phyloP scores from a whole-genome alignment of 1,140 invertebrate genomes.

The Physella acuta region DNA sequence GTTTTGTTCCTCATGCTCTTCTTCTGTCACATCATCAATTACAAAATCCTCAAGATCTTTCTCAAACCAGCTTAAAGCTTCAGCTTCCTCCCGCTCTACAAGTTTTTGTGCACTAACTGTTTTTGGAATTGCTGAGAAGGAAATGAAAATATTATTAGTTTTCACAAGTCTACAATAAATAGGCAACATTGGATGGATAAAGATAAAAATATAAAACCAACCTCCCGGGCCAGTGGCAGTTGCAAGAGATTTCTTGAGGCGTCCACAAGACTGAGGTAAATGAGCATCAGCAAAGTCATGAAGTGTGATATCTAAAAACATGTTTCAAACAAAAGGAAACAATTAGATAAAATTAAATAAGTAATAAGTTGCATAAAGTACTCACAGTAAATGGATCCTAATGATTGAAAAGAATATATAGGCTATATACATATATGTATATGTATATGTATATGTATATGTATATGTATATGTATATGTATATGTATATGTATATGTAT shows the following conservation, averaged over 20 bases:
- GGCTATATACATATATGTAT: no score
- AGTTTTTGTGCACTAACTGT: constrained; percentile 10
- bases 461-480: no score
- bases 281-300: constrained; percentile 62
- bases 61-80: constrained; percentile 66
- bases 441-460: no score
- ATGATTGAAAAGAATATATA: no score
- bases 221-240: constrained; percentile 35
- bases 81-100: constrained; percentile 31
- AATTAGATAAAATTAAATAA: not conserved
- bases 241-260: constrained; percentile 64
- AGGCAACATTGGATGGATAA: not conserved
- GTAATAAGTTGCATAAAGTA: not conserved
- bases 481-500: no score
- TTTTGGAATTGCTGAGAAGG: constrained; percentile 3
- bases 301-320: constrained; percentile 69
- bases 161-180: no score
- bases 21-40: constrained; percentile 60
- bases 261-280: constrained; percentile 40
- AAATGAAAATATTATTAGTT: not conserved
- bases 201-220: constrained; percentile 1
- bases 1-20: constrained; percentile 27
- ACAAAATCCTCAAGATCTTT: constrained; percentile 63
- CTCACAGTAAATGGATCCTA: not conserved
- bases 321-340: not conserved